These are phyloP conservation scores for Odontamblyopus rebecca DNA, from an alignment of 2,797 vertebrate genomes.

Conservation along the genomic window DNA sequence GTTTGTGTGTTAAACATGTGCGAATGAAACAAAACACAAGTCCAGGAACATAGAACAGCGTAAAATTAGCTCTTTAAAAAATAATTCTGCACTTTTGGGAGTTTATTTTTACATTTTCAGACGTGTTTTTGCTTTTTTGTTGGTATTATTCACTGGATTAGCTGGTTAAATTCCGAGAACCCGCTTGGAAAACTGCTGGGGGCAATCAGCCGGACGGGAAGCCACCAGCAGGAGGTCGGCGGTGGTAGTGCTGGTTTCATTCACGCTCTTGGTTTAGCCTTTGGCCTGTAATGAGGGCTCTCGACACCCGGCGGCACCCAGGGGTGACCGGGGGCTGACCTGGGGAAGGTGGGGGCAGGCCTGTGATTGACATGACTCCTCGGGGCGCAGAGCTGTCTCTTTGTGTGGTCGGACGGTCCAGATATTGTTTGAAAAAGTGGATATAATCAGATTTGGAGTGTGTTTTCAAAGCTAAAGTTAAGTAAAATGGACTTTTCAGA, in stretches of 20 bases:
- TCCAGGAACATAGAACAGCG: too few relatives aligned
- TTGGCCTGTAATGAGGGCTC: constrained; percentile 78
- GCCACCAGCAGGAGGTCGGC: constrained; percentile 61
- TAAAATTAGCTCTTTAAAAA: too few relatives aligned
- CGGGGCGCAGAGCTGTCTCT: constrained; percentile 33
- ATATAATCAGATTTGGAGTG: too few relatives aligned
- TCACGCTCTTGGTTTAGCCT: constrained; percentile 78
- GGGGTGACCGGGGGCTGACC: constrained; percentile 73
- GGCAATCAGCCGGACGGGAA: constrained; percentile 27
- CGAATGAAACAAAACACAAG: too few relatives aligned
- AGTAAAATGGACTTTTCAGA: too few relatives aligned
- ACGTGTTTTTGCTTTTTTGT: not conserved
- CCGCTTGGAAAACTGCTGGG: not conserved
- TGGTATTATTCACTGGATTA: not conserved
- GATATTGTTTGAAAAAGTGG: too few relatives aligned
- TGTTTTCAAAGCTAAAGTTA: too few relatives aligned
- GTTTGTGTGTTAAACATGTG: too few relatives aligned
- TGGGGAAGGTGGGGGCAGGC: constrained; percentile 66
- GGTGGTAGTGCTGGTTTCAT: constrained; percentile 70
- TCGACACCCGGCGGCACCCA: constrained; percentile 68
- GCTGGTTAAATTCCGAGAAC: not conserved
- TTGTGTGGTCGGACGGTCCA: not conserved
- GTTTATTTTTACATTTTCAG: not conserved
- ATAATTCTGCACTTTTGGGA: not conserved
- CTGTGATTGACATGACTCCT: constrained; percentile 78